Base-by-base conservation (phyloP, 2,113 vertebrate species). In the Phyllostomus hastatus region DNA sequence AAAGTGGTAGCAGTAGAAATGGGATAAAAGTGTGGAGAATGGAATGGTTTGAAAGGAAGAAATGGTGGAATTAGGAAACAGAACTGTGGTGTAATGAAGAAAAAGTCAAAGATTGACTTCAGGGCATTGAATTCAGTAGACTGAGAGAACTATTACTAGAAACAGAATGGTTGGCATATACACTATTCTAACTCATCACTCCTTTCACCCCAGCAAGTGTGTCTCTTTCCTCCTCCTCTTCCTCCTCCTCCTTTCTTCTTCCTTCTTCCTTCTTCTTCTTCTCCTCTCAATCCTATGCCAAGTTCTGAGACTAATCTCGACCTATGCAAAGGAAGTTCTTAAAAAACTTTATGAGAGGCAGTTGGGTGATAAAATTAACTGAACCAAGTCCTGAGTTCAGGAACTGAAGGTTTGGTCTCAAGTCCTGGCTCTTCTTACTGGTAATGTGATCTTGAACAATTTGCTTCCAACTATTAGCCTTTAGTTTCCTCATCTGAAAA, bases 361-460 rank as follows among this genome's bases (percentile, higher is more conserved):
- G 35, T 80, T 97, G 67, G 87, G 59, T 78, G 90, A 79, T 73
- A 92, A 86, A 82, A 83, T 54, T 69, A 82, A 67, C 26, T 3
- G 22, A 82, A 59, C 10, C 0, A 10, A 76, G 26, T 83, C 52
- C 24, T 90, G 61, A 15, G 28, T 95, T 96, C 61, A 61, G 91
- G 41, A 91, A 52, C 54, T 54, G 17, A 88, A 78, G 24, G 17
- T 72, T 67, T 89, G 22, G 7, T 82, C 82, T 79, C 19, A 50
- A 57, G 52, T 91, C 54, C 52, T 20, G 22, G 14, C 54, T 57
- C 26, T 38, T 14, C 11, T 90, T 90, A 50, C 22, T 16, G 15
- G 20, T 64, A 54, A 43, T 31, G 26, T 0, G 14, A 81, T 2
- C 28, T 69, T 31, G 31, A 54, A 35, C 14, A 67, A 64, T 88